A percentile compares a stretch with the other conserved stretches of the same genome.
phyloP scores from a whole-genome alignment of 2,113 vertebrate species.

The Otis tarda region DNA sequence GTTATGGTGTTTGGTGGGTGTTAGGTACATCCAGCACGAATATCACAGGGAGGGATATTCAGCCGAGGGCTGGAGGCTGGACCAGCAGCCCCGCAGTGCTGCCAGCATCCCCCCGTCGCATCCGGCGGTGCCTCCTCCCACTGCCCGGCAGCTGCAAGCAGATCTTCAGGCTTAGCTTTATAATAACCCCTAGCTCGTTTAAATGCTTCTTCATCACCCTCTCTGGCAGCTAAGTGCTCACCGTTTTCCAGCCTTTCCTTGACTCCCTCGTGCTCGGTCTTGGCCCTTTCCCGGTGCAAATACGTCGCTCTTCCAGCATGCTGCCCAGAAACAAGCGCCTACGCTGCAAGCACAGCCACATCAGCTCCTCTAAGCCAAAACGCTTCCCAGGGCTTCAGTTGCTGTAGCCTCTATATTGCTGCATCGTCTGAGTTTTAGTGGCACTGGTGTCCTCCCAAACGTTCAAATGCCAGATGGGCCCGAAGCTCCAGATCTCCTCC shows the following conservation, averaged over 20 bases:
- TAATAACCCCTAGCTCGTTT: not conserved
- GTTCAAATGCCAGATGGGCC: fast-evolving
- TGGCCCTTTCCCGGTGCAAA: not conserved
- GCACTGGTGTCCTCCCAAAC: not conserved
- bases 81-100: not conserved
- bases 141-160: not conserved
- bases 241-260: not conserved
- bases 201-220: not conserved
- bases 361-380: not conserved
- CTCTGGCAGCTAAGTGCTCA: not conserved
- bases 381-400: not conserved
- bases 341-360: no score
- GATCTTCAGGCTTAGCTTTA: not conserved
- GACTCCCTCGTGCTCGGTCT: not conserved
- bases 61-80: not conserved
- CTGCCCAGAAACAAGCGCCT: not conserved
- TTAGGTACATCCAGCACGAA: not conserved
- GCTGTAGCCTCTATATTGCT: not conserved
- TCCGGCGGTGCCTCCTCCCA: fast-evolving
- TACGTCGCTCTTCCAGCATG: not conserved
- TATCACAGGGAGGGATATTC: not conserved
- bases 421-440: not conserved
- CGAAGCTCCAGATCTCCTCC: not conserved
- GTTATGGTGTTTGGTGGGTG: not conserved
- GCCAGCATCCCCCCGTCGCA: not conserved